Percentiles rank a stretch among this genome's conserved stretches.
These are phyloP conservation scores for Ceyx margarethae DNA, from an alignment of 2,113 vertebrate species.

Conservation along the genomic window DNA sequence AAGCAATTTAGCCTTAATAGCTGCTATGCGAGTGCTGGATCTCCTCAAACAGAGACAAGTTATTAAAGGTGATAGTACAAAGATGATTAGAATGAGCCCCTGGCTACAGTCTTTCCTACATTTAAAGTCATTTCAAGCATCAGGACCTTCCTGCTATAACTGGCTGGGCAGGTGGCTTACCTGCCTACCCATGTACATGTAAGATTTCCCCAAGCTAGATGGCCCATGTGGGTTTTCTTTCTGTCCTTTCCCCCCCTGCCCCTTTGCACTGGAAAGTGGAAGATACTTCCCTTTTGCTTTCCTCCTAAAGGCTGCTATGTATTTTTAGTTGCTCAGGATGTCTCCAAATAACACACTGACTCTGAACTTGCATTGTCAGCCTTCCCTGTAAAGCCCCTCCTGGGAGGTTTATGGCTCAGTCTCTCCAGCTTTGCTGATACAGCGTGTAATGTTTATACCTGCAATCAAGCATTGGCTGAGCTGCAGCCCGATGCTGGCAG, in stretches of 20 bases:
- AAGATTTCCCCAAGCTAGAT: background rate
- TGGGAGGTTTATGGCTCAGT: slow-evolving; percentile 49
- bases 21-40: background rate
- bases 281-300: background rate
- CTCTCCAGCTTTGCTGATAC: slow-evolving; percentile 61
- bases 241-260: background rate
- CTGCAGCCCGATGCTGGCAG: slow-evolving; percentile 36
- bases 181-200: background rate
- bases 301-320: slow-evolving; percentile 1
- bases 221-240: background rate
- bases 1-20: slow-evolving; percentile 39
- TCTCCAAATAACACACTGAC: slow-evolving; percentile 21
- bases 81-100: slow-evolving; percentile 9
- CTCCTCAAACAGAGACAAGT: slow-evolving; percentile 38
- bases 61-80: slow-evolving; percentile 31
- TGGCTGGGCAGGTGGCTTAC: slow-evolving; percentile 4
- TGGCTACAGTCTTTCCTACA: background rate
- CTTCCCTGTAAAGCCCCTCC: slow-evolving; percentile 43
- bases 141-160: background rate
- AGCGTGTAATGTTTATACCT: slow-evolving; percentile 64
- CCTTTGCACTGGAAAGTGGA: background rate
- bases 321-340: slow-evolving; percentile 63
- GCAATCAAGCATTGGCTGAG: slow-evolving; percentile 34
- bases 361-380: slow-evolving; percentile 67
- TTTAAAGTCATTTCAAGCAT: background rate